Base-by-base conservation (phyloP, 2,797 vertebrate genomes). In the Tenualosa ilisha region DNA sequence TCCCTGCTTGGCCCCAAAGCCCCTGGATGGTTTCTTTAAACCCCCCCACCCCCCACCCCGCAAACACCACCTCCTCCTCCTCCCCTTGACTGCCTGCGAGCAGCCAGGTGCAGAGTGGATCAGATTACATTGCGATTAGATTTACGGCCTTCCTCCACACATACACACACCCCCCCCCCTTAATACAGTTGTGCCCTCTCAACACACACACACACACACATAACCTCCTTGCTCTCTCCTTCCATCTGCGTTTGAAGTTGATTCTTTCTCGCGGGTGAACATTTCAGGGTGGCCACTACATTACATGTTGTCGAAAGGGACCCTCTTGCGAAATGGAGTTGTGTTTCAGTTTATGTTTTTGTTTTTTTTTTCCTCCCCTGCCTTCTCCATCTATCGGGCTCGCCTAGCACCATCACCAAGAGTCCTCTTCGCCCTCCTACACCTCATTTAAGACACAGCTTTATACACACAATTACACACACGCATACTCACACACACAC, bases 81-180 rank as follows among this genome's bases (percentile, higher is more conserved):
- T 2, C 83, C 85, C 86, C 86, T 85, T 85, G 82, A 84, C 86
- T 50, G 53, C 90, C 86, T 90, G 72, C 85, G 82, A 89, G 89
- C 85, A 89, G 91, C 92, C 93, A 94, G 93, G 93, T 94, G 92
- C 84, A 7, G 49, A 4, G 85, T 81, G 92, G 92, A 93, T 94
- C 93, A 91, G 91, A 91, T 94, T 94, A 88, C 87, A 81, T 91
- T 84, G 81, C 9, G 88, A 92, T 93, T 88, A 89, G 88, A 91
- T 88, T 91, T 89, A 91, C 87, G 89, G 90, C 89, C 81, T 85
- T 82, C 90, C 88, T 88, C 90, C 84, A 22, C 40, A 79, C 72
- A 86, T 31, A 72, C 13, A 54, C 83, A n/a, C 81, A 75, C n/a
- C 46, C 82, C 79, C 90, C 88, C 88, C 90, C 17, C 72, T 15